Evolutionary conservation across 2,888 invertebrate species (phyloP).

Genomic region (Schizotus pectinicornis): DNA sequence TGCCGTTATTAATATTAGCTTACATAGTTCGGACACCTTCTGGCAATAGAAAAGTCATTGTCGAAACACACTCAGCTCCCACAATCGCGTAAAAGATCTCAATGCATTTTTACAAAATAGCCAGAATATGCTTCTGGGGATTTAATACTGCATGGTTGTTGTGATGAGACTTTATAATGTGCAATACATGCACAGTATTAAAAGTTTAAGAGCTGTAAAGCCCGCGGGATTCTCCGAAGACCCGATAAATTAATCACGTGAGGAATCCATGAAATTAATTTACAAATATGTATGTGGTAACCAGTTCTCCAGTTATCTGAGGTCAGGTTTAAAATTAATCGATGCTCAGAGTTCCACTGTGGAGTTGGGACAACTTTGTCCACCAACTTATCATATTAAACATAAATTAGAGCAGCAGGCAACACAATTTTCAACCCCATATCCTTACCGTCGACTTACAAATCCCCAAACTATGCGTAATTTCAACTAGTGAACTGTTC

Average conservation of each 20-base stretch:
- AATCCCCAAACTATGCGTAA: constrained; percentile 29
- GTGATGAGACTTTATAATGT: too few species aligned
- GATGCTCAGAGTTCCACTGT: constrained; percentile 11
- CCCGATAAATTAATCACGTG: constrained; percentile 15
- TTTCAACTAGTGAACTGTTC: constrained; percentile 12
- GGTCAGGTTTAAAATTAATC: constrained; percentile 16
- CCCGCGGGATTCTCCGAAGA: constrained; percentile 15
- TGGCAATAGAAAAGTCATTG: too few species aligned
- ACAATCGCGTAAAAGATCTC: too few species aligned
- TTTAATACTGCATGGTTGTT: too few species aligned
- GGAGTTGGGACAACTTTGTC: constrained; percentile 14
- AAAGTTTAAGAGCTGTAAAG: constrained; percentile 8
- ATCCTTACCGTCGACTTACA: constrained; percentile 20
- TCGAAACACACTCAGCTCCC: too few species aligned
- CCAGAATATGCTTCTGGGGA: too few species aligned
- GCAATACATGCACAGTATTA: too few species aligned
- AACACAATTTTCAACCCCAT: constrained; percentile 5
- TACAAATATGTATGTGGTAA: constrained; percentile 9
- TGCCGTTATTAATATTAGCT: too few species aligned
- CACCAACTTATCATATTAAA: constrained; percentile 20
- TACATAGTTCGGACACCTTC: too few species aligned
- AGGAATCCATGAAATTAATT: constrained; percentile 22
- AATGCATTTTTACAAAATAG: too few species aligned
- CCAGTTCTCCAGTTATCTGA: constrained; percentile 16
- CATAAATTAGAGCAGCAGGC: constrained; percentile 17